A percentile compares a stretch with the other conserved stretches of the same genome.
phyloP scores from a whole-genome alignment of 2,888 invertebrate species.

The Microctonus aethiopoides region DNA sequence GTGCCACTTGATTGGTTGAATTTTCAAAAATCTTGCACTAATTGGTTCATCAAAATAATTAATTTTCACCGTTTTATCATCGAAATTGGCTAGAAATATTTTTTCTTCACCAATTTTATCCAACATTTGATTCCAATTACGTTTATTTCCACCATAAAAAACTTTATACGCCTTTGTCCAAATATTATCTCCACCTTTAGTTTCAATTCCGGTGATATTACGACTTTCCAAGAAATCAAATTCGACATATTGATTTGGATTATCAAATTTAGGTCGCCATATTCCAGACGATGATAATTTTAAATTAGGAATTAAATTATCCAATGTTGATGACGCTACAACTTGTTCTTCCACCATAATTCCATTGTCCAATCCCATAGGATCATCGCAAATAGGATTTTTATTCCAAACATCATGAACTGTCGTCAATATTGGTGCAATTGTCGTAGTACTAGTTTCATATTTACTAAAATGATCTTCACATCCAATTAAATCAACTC shows the following conservation, averaged over 20 bases:
- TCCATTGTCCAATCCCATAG: slow-evolving; percentile 78
- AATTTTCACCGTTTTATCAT: slow-evolving; percentile 71
- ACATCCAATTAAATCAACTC: slow-evolving; percentile 83
- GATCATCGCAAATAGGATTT: slow-evolving; percentile 73
- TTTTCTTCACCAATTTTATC: slow-evolving; percentile 69
- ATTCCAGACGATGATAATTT: slow-evolving; percentile 43
- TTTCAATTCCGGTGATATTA: slow-evolving; percentile 82
- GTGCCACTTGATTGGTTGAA: slow-evolving; percentile 80
- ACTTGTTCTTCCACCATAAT: slow-evolving; percentile 75
- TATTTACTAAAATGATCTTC: slow-evolving; percentile 47
- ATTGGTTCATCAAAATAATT: slow-evolving; percentile 81
- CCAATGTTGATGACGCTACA: slow-evolving; percentile 72
- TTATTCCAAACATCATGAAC: slow-evolving; percentile 9
- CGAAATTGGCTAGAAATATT: slow-evolving; percentile 80
- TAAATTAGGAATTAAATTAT: slow-evolving; percentile 43
- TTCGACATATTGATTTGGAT: slow-evolving; percentile 65
- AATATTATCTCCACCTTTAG: slow-evolving; percentile 76
- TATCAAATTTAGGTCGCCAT: slow-evolving; percentile 53
- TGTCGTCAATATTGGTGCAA: slow-evolving; percentile 14
- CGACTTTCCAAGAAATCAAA: slow-evolving; percentile 82
- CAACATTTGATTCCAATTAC: slow-evolving; percentile 78
- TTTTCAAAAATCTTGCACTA: slow-evolving; percentile 76
- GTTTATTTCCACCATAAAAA: slow-evolving; percentile 78
- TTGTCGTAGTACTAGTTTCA: slow-evolving; percentile 14
- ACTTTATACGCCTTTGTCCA: slow-evolving; percentile 83